Percentiles rank a stretch among this genome's conserved stretches.
Conservation (phyloP, 2,113 vertebrate genomes). For the Micromys minutus region DNA sequence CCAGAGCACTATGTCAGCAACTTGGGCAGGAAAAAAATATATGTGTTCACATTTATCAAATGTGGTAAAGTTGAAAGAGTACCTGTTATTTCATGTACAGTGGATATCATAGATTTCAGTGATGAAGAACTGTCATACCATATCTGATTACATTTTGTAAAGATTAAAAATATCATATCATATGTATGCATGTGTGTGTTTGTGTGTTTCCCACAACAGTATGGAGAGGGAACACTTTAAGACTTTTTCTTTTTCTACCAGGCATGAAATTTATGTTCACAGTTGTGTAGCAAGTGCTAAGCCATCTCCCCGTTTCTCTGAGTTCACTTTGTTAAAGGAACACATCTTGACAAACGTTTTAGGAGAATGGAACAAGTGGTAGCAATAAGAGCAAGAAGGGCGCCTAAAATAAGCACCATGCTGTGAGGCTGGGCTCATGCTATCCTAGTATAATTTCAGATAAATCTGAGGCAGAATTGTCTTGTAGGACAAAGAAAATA, state of each 20-base stretch:
- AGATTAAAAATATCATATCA: not conserved
- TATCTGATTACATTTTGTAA: not conserved
- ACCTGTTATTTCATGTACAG: not conserved
- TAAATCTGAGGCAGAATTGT: not conserved
- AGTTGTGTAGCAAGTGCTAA: not conserved
- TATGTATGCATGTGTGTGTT: not conserved
- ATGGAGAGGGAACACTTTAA: not conserved
- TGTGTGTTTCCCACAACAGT: not conserved
- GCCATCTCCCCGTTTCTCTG: not conserved
- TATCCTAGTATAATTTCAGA: not conserved
- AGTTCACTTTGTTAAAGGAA: not conserved
- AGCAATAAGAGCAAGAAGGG: accelerated
- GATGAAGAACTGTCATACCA: not conserved
- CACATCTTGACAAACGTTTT: not conserved
- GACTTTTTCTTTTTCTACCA: not conserved
- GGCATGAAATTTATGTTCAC: not conserved
- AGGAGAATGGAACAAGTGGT: not conserved
- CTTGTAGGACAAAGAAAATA: accelerated
- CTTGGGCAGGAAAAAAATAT: too few relatives aligned
- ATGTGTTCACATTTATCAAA: not conserved
- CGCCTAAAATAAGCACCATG: not conserved
- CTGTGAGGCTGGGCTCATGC: not conserved
- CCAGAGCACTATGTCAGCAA: not conserved
- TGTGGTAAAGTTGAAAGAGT: not conserved
- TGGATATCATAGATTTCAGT: not conserved